Conservation (phyloP, 2,113 vertebrate genomes). For the Equus przewalskii region DNA sequence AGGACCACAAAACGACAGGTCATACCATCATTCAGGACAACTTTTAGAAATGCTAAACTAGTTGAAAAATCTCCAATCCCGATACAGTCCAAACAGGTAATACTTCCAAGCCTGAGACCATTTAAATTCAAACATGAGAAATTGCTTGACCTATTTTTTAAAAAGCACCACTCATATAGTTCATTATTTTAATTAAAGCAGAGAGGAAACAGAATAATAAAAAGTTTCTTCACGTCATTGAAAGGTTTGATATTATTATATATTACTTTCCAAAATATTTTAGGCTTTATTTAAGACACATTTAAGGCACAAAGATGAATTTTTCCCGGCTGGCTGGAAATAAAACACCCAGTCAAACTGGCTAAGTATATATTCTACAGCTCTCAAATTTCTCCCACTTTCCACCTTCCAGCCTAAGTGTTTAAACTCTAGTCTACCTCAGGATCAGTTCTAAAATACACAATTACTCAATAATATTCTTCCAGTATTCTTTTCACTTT, state of each 20-base stretch:
- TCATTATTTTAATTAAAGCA: slow-evolving; percentile 64
- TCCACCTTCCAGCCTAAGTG: background rate
- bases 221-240: slow-evolving; percentile 36
- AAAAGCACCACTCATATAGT: background rate
- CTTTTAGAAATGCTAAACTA: background rate
- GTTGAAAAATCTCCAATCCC: background rate
- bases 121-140: slow-evolving; percentile 4
- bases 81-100: background rate
- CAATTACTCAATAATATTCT: background rate
- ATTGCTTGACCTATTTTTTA: slow-evolving; percentile 9
- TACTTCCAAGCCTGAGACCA: background rate
- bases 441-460: background rate
- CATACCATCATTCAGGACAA: background rate
- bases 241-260: slow-evolving; percentile 46
- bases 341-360: slow-evolving; percentile 70
- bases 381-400: background rate
- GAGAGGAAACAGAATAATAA: background rate
- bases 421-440: background rate
- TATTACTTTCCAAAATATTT: slow-evolving; percentile 62
- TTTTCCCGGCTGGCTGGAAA: slow-evolving; percentile 62
- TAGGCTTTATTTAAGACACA: slow-evolving; percentile 59
- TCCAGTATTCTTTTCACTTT: background rate
- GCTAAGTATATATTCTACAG: background rate
- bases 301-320: slow-evolving; percentile 29
- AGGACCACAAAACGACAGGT: background rate